Evolutionary conservation across 2,888 invertebrate species (phyloP).

Genomic region (Volucella inanis): DNA sequence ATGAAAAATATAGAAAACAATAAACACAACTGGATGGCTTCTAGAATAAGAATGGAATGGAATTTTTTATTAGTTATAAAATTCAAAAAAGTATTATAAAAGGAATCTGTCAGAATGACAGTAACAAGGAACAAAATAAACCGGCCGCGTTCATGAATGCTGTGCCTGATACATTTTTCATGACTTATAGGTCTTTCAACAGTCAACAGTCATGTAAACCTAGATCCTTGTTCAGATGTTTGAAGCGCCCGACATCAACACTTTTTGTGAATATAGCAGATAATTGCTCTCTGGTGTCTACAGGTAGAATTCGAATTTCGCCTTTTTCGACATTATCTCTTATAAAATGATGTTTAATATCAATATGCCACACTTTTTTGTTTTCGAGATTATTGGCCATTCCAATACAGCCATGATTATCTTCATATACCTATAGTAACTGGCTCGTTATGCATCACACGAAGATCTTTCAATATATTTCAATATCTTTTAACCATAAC

Average conservation of each 20-base stretch:
- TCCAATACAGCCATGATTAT: slow-evolving; percentile 30
- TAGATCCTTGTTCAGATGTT: neutral
- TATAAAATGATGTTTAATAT: slow-evolving; percentile 28
- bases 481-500: slow-evolving; percentile 37
- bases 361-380: slow-evolving; percentile 53
- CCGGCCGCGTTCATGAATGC: no score
- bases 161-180: no score
- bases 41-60: no score
- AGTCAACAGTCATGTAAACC: neutral
- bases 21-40: no score
- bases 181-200: no score
- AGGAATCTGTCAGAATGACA: no score
- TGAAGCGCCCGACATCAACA: neutral
- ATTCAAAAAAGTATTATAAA: no score
- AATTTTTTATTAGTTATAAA: no score
- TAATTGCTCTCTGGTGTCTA: slow-evolving; percentile 11
- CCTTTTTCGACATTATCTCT: slow-evolving; percentile 16
- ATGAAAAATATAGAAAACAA: no score
- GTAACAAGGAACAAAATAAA: no score
- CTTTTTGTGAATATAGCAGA: slow-evolving; percentile 24
- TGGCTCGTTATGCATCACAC: slow-evolving; percentile 7
- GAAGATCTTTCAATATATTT: slow-evolving; percentile 21
- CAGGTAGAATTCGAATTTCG: neutral
- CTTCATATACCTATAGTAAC: no score
- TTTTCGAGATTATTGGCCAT: slow-evolving; percentile 31